phyloP scores from a whole-genome alignment of 2,113 vertebrate genomes.

The Scolopax mira region DNA sequence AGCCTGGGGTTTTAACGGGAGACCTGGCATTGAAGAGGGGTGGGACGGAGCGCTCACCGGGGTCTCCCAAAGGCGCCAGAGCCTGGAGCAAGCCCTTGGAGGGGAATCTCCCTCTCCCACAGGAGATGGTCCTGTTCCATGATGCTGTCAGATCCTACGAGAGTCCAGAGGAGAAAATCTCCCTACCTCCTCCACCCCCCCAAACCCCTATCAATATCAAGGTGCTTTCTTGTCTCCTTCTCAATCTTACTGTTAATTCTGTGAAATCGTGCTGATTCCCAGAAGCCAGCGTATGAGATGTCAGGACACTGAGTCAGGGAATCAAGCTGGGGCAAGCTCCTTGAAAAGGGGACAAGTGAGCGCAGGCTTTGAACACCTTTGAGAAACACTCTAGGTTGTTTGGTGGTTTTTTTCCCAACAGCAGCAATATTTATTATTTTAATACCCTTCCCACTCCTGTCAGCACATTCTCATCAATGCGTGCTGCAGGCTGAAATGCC shows the following conservation, averaged over 20 bases:
- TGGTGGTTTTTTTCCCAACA: background rate
- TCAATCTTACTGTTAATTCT: background rate
- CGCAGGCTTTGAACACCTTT: background rate
- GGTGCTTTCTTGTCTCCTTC: background rate
- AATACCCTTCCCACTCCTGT: background rate
- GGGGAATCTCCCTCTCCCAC: background rate
- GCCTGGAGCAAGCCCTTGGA: background rate
- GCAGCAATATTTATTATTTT: background rate
- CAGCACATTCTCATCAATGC: background rate
- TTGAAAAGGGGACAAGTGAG: background rate
- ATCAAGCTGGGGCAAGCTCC: background rate
- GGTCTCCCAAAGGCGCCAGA: background rate
- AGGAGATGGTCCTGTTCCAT: background rate
- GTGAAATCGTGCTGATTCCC: background rate
- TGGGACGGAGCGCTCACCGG: rapidly evolving
- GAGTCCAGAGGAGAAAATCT: background rate
- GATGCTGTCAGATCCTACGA: rapidly evolving
- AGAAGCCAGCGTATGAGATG: background rate
- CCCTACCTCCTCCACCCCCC: background rate
- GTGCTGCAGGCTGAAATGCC: background rate
- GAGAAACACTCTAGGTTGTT: background rate
- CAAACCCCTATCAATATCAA: background rate
- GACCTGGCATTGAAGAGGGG: rapidly evolving
- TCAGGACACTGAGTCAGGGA: background rate
- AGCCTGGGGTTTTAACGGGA: background rate